Conservation (phyloP, 2,797 vertebrate species). For the Onychomys torridus region DNA sequence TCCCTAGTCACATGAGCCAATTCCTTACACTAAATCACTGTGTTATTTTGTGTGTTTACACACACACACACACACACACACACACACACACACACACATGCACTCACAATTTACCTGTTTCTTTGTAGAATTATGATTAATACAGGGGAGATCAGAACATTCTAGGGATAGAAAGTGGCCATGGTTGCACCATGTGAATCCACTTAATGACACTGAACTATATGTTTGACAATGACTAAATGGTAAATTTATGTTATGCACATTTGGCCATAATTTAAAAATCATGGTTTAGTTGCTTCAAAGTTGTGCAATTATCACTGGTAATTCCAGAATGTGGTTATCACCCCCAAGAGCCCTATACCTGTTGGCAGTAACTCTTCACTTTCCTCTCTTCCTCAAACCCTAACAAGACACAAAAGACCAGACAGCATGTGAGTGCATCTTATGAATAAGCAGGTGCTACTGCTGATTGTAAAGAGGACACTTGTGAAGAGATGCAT, state of each 20-base stretch:
- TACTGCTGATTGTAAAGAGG: background rate
- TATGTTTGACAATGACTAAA: background rate
- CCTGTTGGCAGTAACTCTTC: background rate
- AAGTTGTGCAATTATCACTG: background rate
- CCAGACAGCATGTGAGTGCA: background rate
- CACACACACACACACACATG: background rate
- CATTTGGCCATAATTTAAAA: constrained; percentile 6
- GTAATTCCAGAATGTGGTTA: background rate
- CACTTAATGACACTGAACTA: background rate
- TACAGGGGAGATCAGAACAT: background rate
- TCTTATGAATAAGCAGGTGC: background rate
- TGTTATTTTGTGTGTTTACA: background rate
- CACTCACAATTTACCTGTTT: background rate
- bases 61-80: background rate
- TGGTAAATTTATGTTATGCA: background rate
- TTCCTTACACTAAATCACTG: background rate
- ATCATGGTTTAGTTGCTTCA: background rate
- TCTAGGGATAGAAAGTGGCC: background rate
- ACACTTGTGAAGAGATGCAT: background rate
- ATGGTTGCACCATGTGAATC: background rate
- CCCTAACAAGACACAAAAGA: background rate
- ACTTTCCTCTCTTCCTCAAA: background rate
- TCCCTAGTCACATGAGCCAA: background rate
- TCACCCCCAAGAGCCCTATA: background rate
- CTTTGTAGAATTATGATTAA: background rate